Evolutionary conservation across 1,140 invertebrate genomes (phyloP).

Genomic region (Bilobella aurantiaca): DNA sequence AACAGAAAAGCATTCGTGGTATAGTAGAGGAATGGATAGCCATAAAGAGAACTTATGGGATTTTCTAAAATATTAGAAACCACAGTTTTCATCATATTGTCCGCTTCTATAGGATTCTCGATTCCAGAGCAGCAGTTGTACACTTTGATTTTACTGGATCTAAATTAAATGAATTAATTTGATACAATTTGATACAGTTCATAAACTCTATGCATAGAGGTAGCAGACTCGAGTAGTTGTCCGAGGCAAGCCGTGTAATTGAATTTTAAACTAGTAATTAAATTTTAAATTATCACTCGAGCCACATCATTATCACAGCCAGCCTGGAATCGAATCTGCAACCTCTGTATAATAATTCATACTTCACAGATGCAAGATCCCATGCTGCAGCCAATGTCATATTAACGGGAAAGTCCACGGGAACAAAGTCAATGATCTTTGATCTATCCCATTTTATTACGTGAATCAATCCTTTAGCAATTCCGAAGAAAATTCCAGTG

Average conservation of each 20-base stretch:
- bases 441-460: no score
- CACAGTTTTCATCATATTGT: slow-evolving; percentile 52
- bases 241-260: slow-evolving; percentile 84
- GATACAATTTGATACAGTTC: slow-evolving; percentile 29
- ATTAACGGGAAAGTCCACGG: no score
- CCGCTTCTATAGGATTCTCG: slow-evolving; percentile 76
- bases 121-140: slow-evolving; percentile 85
- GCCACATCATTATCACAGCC: no score
- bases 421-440: no score
- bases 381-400: no score
- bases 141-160: slow-evolving; percentile 56
- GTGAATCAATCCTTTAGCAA: no score
- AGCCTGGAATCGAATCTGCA: no score
- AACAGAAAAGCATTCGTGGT: slow-evolving; percentile 60
- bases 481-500: no score
- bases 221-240: slow-evolving; percentile 70
- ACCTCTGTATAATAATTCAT: no score
- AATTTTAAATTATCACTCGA: no score
- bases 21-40: slow-evolving; percentile 71
- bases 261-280: no score
- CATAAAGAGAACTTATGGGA: slow-evolving; percentile 67
- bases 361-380: no score
- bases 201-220: slow-evolving; percentile 55
- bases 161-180: slow-evolving; percentile 31
- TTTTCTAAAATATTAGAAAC: slow-evolving; percentile 58